These are phyloP conservation scores for Artibeus jamaicensis DNA, from an alignment of 2,797 vertebrate species.

Conservation along the genomic window DNA sequence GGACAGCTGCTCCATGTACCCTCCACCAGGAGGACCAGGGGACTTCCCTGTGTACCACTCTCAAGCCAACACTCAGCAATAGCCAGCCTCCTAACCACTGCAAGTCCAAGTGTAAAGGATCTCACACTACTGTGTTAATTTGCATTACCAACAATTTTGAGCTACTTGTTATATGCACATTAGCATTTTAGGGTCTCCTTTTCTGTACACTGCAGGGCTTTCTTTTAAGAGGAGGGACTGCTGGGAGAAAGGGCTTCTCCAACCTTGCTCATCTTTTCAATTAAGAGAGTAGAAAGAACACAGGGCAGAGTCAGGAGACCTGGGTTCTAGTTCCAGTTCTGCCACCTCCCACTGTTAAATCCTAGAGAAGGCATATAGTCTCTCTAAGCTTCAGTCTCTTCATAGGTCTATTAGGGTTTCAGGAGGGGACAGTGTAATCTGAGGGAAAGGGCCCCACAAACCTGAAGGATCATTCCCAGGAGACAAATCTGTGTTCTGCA, in stretches of 20 bases:
- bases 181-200: not conserved
- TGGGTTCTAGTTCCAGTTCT: not conserved
- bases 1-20: not conserved
- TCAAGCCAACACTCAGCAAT: not conserved
- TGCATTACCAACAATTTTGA: constrained; percentile 1
- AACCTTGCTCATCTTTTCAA: not conserved
- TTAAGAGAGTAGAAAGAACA: not conserved
- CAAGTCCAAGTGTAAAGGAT: not conserved
- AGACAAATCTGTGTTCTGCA: not conserved
- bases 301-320: not conserved
- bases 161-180: not conserved
- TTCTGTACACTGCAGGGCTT: not conserved
- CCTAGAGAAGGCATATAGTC: not conserved
- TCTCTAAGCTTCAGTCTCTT: not conserved
- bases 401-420: not conserved
- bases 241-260: not conserved
- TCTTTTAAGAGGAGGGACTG: not conserved
- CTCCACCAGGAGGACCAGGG: not conserved
- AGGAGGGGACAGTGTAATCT: not conserved
- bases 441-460: not conserved
- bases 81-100: not conserved
- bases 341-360: not conserved
- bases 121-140: not conserved
- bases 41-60: not conserved
- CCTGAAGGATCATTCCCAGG: not conserved